Conservation (phyloP, 1,140 invertebrate genomes). For the Pollicipes pollicipes region DNA sequence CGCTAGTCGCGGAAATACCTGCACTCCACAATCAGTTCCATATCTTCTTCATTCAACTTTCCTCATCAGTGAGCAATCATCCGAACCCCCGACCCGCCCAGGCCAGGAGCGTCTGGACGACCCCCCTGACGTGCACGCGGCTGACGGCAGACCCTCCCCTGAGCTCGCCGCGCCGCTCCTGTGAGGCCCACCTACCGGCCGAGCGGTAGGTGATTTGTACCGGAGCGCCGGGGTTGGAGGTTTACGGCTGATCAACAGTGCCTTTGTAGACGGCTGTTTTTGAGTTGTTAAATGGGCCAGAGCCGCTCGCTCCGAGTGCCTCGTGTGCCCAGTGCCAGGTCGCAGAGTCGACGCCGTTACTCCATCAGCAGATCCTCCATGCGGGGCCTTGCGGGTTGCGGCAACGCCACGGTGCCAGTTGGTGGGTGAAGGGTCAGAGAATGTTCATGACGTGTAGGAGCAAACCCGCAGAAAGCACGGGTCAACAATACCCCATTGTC, state of each 20-base stretch:
- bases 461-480: conserved; percentile 17
- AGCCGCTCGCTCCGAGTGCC: conserved; percentile 83
- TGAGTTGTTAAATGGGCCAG: conserved; percentile 77
- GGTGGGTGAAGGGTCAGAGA: too few relatives aligned
- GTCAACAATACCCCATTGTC: conserved; percentile 35
- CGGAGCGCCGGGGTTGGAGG: conserved; percentile 45
- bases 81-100: too few relatives aligned
- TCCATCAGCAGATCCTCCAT: conserved; percentile 71
- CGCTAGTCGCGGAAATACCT: too few relatives aligned
- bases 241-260: conserved; percentile 28
- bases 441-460: not conserved
- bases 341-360: conserved; percentile 73
- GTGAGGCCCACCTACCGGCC: conserved; percentile 50
- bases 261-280: conserved; percentile 40
- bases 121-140: too few relatives aligned
- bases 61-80: too few relatives aligned
- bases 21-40: too few relatives aligned
- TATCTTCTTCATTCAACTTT: too few relatives aligned
- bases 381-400: conserved; percentile 23
- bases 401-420: too few relatives aligned
- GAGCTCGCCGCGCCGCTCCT: too few relatives aligned
- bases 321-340: conserved; percentile 95
- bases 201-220: conserved; percentile 85
- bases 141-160: too few relatives aligned
- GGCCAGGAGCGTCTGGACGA: too few relatives aligned